phyloP scores from a whole-genome alignment of 2,113 vertebrate species.

The Menidia beryllina region DNA sequence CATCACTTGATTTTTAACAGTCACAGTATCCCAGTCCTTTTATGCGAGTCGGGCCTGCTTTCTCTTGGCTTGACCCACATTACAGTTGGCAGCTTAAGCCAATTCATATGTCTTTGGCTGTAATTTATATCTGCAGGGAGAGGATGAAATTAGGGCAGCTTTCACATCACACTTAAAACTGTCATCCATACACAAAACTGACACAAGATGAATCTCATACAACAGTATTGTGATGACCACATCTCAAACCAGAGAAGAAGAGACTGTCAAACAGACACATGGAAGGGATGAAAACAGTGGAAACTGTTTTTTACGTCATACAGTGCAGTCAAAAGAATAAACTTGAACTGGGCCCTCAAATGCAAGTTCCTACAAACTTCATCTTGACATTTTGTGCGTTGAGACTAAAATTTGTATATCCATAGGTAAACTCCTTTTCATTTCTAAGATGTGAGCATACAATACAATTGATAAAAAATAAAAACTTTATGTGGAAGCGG shows the following conservation, averaged over 20 bases:
- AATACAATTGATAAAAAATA: constrained; percentile 29
- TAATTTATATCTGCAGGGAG: constrained; percentile 36
- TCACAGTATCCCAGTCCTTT: neutral
- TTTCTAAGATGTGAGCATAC: neutral
- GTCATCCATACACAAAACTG: neutral
- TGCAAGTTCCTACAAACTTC: neutral
- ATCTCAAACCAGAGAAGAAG: neutral
- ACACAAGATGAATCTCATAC: neutral
- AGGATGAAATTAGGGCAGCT: neutral
- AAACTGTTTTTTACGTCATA: too few species aligned
- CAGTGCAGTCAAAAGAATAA: neutral
- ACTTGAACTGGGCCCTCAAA: too few species aligned
- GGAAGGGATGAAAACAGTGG: neutral
- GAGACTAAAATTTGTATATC: too few species aligned
- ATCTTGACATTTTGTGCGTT: too few species aligned
- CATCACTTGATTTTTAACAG: constrained; percentile 20
- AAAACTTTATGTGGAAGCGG: constrained; percentile 49
- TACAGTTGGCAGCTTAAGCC: constrained; percentile 33
- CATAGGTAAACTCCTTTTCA: too few species aligned
- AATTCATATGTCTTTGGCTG: constrained; percentile 10
- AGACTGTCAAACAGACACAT: neutral
- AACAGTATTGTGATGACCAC: neutral
- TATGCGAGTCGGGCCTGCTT: neutral
- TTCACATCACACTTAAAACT: neutral
- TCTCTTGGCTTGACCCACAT: constrained; percentile 35